Base-by-base conservation (phyloP, 2,888 invertebrate species). In the Synanthedon andrenaeformis region DNA sequence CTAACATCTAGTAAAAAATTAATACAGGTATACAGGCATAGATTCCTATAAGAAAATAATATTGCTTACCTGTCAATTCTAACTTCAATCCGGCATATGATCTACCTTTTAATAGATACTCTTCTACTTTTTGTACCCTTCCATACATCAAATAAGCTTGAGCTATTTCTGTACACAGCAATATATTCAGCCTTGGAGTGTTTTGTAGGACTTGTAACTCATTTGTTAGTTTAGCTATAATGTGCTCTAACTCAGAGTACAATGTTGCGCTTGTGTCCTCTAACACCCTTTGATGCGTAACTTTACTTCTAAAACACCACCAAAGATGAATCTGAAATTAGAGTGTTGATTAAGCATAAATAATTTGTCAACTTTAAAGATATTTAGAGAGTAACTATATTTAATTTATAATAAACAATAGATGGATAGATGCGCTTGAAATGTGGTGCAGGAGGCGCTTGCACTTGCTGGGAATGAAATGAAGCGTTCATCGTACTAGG, bases 221-320 rank as follows among this genome's bases (percentile, higher is more conserved):
- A 65, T 79, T 89, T 54, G 72, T 70, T 4, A 89, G 61, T 58
- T 82, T 79, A 0, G 80, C 78, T 42, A 89, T 82, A 13, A 89
- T 67, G 5, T 80, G 62, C 59, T 91, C 91, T 10, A 91, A 76
- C 55, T 90, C 87, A 12, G 89, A 82, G 56, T 92, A 91, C 1
- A 95, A 66, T n/a, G 89, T 79, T 3, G 90, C 91, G 48, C 94
- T 92, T 57, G 90, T 85, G 63, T 96, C 96, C 62, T 95, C 94
- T 12, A 97, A 72, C 41, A 92, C 79, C 62, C 90, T 88, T 72
- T 97, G 96, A 70, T 96, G 95, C 8, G 93, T 74, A 51, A 91
- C 89, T 62, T 93, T 87, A 53, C 91, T 85, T 62, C 97, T 89
- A 66, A 96, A 86, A 59, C 89, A 79, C 97, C 96, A 96, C 93